phyloP scores from a whole-genome alignment of 1,140 invertebrate genomes.

The Adoxophyes honmai region DNA sequence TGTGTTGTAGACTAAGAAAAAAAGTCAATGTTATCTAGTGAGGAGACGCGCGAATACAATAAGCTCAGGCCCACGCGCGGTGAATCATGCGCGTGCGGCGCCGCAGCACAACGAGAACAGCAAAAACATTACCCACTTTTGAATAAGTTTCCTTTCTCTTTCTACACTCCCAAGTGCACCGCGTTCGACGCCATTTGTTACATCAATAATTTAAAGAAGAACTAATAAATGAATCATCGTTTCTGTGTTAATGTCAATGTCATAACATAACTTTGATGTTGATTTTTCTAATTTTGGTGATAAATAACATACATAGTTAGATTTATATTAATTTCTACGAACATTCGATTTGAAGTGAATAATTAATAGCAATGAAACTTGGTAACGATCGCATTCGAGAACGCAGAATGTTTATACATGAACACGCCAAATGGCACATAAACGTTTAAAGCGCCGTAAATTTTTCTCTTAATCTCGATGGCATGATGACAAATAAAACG shows the following conservation, averaged over 20 bases:
- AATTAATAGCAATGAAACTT: background rate
- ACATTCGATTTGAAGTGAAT: background rate
- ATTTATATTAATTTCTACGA: too few relatives aligned
- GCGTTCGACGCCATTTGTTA: slow-evolving; percentile 50
- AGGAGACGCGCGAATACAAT: slow-evolving; percentile 56
- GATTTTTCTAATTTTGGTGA: background rate
- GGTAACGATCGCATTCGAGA: slow-evolving; percentile 37
- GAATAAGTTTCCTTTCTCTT: slow-evolving; percentile 75
- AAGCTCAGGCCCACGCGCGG: slow-evolving; percentile 65
- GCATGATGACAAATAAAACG: slow-evolving; percentile 49
- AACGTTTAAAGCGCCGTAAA: slow-evolving; percentile 62
- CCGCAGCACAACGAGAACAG: slow-evolving; percentile 41
- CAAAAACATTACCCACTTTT: slow-evolving; percentile 77
- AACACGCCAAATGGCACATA: slow-evolving; percentile 56
- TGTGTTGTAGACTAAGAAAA: slow-evolving; percentile 33
- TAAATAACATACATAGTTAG: too few relatives aligned
- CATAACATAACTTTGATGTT: background rate
- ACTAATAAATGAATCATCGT: slow-evolving; percentile 21
- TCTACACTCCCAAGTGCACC: slow-evolving; percentile 60
- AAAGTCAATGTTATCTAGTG: slow-evolving; percentile 57
- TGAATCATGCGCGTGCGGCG: slow-evolving; percentile 56
- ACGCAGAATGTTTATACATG: slow-evolving; percentile 46
- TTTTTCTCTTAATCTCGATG: slow-evolving; percentile 38
- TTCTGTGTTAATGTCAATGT: background rate
- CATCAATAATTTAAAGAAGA: slow-evolving; percentile 31